Evolutionary conservation across 2,888 invertebrate genomes (phyloP), one percentile per base, ranked within the genome.

Genomic region (Protonemura montana): DNA sequence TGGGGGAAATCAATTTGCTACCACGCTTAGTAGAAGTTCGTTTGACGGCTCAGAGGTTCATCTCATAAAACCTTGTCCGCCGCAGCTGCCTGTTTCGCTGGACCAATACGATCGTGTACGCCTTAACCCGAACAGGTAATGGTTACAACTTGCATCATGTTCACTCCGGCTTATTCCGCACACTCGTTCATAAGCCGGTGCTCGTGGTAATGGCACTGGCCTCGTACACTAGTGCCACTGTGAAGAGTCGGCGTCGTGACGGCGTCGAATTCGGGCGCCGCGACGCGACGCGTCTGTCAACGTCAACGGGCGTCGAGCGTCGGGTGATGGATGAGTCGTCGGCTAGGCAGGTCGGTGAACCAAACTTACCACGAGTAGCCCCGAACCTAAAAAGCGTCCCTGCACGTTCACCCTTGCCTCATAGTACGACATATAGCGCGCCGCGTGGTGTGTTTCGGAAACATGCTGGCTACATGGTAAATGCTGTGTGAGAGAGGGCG

Each of bases 301-400:
- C 84, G 78, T 84, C 87, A 84, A 42, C 35, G 78, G 35, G 35
- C 35, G 35, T 35, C 35, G 35, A 35, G 59, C 86, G 80, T 76
- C 78, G 25, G 29, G 85, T 87, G 87, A 87, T 87, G 35, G 86
- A 87, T 87, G 85, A 84, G 25, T 77, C 26, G 35, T 76, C 25
- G 41, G 35, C 59, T 7, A 84, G 76, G 35, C 85, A 84, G 76
- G 35, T 86, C 82, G 83, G 87, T 27, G 25, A 83, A 85, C 87
- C 86, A 84, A 82, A 82, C 76, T 87, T 76, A 82, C 86, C 85
- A 84, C 85, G 82, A 35, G 28, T 78, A 42, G 25, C 42, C 28
- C 27, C 25, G 30, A 21, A 7, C 59, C 59, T 21, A 59, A 59
- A 59, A 13, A 78, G 27, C 29, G 27, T 78, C 29, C 27, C 78